These are phyloP conservation scores for Ophion slaviceki DNA, from an alignment of 2,888 invertebrate species.

Conservation along the genomic window DNA sequence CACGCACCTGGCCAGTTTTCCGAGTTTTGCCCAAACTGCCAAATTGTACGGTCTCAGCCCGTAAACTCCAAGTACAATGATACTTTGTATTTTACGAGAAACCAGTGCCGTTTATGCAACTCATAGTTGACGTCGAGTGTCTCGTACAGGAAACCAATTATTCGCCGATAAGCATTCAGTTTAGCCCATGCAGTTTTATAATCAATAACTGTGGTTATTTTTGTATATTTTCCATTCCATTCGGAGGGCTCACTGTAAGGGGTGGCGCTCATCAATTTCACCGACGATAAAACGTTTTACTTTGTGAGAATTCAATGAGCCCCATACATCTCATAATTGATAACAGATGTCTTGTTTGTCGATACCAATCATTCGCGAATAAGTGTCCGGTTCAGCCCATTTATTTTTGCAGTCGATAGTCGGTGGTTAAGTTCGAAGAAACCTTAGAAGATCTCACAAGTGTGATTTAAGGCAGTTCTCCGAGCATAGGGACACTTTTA, in stretches of 20 bases:
- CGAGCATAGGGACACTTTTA: slow-evolving; percentile 13
- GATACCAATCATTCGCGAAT: background rate
- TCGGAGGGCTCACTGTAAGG: background rate
- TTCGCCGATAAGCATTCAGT: background rate
- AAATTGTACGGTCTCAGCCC: no score
- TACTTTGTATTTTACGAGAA: no score
- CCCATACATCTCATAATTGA: background rate
- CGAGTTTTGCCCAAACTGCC: no score
- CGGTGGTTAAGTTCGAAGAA: slow-evolving; percentile 6
- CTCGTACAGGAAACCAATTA: background rate
- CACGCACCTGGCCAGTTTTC: no score
- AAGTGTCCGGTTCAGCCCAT: slow-evolving; percentile 28
- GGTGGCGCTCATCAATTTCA: background rate
- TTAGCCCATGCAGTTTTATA: background rate
- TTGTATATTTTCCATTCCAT: background rate
- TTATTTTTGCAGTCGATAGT: slow-evolving; percentile 4
- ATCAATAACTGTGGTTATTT: background rate
- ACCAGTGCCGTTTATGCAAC: background rate
- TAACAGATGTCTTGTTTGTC: background rate
- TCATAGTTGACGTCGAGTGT: background rate
- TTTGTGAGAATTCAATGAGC: background rate
- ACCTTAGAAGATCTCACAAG: background rate
- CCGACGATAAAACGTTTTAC: background rate
- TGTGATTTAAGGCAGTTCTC: slow-evolving; percentile 54
- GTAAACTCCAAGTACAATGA: no score